A percentile compares a stretch with the other conserved stretches of the same genome.
These are phyloP conservation scores for Zootoca vivipara DNA, from an alignment of 2,113 vertebrate genomes.

Conservation along the genomic window DNA sequence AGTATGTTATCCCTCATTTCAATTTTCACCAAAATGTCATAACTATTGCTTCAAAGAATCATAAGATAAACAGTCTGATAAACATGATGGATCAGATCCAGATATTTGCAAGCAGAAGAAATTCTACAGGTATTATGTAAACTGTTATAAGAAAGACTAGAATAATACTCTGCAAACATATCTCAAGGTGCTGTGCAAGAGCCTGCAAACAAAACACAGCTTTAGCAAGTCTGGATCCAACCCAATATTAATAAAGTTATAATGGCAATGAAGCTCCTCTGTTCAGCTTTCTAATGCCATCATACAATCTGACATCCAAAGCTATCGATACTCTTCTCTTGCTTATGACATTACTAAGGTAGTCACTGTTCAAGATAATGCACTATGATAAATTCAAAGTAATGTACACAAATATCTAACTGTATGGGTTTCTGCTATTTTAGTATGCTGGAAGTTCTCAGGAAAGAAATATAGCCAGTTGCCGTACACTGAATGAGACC, in stretches of 20 bases:
- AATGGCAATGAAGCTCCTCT: background rate
- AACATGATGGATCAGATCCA: background rate
- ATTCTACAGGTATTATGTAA: background rate
- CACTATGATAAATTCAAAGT: conserved; percentile 84
- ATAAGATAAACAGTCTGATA: no score
- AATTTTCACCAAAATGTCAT: background rate
- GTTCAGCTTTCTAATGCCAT: background rate
- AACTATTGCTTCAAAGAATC: background rate
- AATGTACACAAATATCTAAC: background rate
- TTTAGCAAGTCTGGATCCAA: background rate
- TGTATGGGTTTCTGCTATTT: background rate
- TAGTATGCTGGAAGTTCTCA: rapidly evolving
- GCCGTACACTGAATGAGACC: no score
- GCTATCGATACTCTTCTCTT: no score
- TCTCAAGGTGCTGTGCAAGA: background rate
- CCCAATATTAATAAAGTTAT: background rate
- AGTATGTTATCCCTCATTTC: background rate
- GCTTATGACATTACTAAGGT: conserved; percentile 93
- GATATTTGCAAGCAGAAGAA: background rate
- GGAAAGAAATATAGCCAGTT: no score
- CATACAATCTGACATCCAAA: background rate
- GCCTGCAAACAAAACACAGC: background rate
- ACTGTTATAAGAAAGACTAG: background rate
- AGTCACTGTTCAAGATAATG: conserved; percentile 96
- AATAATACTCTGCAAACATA: background rate